Evolutionary conservation across 2,888 invertebrate genomes (phyloP).

Genomic region (Meganola albula): DNA sequence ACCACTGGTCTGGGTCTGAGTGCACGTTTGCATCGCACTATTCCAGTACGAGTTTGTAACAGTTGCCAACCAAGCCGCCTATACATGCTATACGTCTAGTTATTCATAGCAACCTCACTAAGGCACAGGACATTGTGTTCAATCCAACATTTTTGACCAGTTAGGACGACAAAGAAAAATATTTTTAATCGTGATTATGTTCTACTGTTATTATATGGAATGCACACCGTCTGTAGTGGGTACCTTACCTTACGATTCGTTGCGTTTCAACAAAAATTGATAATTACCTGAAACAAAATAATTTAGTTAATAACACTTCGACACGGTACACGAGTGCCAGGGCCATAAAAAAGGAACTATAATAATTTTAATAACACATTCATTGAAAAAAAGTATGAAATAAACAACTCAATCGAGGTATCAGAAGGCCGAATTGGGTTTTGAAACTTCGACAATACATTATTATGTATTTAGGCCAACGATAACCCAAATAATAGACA

Average conservation of each 20-base stretch:
- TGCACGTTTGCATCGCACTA: slow-evolving; percentile 49
- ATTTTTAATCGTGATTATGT: too few species aligned
- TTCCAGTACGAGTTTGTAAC: slow-evolving; percentile 30
- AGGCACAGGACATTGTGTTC: too few species aligned
- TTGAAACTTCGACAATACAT: slow-evolving; percentile 53
- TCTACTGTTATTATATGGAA: too few species aligned
- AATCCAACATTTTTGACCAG: too few species aligned
- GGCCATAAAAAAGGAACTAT: slow-evolving; percentile 21
- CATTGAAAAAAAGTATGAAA: slow-evolving; percentile 41
- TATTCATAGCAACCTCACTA: too few species aligned
- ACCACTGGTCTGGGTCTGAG: slow-evolving; percentile 40
- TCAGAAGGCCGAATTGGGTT: slow-evolving; percentile 56
- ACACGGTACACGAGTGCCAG: slow-evolving; percentile 25
- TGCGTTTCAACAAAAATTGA: slow-evolving; percentile 29
- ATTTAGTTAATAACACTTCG: slow-evolving; percentile 25
- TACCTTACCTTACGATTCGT: slow-evolving; percentile 53
- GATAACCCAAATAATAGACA: too few species aligned
- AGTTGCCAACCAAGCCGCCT: slow-evolving; percentile 27
- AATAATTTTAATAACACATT: slow-evolving; percentile 24
- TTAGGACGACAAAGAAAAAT: too few species aligned
- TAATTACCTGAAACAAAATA: slow-evolving; percentile 64
- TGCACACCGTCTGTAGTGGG: slow-evolving; percentile 12
- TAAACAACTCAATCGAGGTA: slow-evolving; percentile 39
- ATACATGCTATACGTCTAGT: too few species aligned
- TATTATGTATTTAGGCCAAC: slow-evolving; percentile 63